phyloP scores from a whole-genome alignment of 2,888 invertebrate species.

The Yponomeuta sedellus region DNA sequence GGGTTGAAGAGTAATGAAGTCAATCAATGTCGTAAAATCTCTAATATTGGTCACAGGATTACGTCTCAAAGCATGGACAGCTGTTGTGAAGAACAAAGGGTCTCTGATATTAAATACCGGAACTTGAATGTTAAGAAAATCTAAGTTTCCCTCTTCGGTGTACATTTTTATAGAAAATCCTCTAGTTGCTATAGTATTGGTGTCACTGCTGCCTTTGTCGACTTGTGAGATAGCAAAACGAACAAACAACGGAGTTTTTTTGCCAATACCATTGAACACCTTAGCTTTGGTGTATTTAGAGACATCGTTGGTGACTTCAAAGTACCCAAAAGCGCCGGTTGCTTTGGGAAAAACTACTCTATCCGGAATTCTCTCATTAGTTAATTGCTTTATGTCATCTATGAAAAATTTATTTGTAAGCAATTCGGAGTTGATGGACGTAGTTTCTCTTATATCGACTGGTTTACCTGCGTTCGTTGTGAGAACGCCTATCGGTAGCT shows the following conservation, averaged over 20 bases:
- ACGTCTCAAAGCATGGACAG: conserved; percentile 72
- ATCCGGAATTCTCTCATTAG: conserved; percentile 91
- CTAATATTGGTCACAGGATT: conserved; percentile 61
- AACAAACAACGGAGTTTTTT: conserved; percentile 72
- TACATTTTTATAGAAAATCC: conserved; percentile 46
- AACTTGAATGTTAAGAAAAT: conserved; percentile 56
- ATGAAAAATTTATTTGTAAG: conserved; percentile 46
- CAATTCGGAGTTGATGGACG: conserved; percentile 22
- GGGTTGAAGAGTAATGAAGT: conserved; percentile 40
- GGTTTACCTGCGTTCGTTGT: conserved; percentile 22
- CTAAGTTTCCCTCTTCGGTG: conserved; percentile 20
- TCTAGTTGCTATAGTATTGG: conserved; percentile 35
- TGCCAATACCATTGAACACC: conserved; percentile 71
- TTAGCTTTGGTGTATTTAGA: conserved; percentile 71
- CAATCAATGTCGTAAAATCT: conserved; percentile 52
- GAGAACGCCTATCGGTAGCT: conserved; percentile 21
- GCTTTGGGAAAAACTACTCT: conserved; percentile 93
- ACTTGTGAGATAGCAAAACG: conserved; percentile 78
- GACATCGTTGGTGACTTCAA: conserved; percentile 87
- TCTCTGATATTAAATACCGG: conserved; percentile 73
- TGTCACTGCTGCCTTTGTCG: conserved; percentile 79
- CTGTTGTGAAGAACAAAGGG: conserved; percentile 66
- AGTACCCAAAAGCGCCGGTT: conserved; percentile 86
- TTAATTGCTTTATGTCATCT: conserved; percentile 84
- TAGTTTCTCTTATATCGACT: conserved; percentile 21